Conservation (phyloP, 2,797 vertebrate genomes). For the Helarctos malayanus region DNA sequence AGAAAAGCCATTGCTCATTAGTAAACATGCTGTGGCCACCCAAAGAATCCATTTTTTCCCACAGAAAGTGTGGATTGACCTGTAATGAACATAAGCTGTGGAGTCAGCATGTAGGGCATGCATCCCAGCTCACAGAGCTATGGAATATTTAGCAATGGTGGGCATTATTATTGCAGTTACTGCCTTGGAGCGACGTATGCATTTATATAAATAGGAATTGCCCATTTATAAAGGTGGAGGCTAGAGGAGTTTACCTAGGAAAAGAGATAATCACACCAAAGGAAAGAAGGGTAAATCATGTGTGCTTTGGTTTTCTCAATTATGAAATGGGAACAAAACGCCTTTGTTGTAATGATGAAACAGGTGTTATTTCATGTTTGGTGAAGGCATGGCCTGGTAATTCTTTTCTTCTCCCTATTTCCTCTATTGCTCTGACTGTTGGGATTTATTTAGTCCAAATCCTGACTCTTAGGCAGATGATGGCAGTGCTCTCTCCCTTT, state of each 20-base stretch:
- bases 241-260: not conserved
- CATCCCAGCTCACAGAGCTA: not conserved
- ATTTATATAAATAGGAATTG: constrained; percentile 14
- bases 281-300: not conserved
- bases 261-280: not conserved
- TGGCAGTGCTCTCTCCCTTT: not conserved
- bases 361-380: not conserved
- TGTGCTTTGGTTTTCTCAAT: not conserved
- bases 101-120: not conserved
- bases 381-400: not conserved
- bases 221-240: not conserved
- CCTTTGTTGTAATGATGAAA: not conserved
- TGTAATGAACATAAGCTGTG: not conserved
- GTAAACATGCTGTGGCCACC: not conserved
- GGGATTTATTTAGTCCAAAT: not conserved
- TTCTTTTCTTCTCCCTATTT: not conserved
- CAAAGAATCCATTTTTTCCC: not conserved
- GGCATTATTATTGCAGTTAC: not conserved
- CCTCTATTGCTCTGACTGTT: not conserved
- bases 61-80: not conserved
- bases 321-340: not conserved
- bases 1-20: not conserved
- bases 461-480: not conserved
- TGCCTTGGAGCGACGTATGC: not conserved
- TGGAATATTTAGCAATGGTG: not conserved